Percentiles rank a stretch among this genome's conserved stretches.
Evolutionary conservation across 2,113 vertebrate genomes (phyloP).

Genomic region (Campylomormyrus numenius): DNA sequence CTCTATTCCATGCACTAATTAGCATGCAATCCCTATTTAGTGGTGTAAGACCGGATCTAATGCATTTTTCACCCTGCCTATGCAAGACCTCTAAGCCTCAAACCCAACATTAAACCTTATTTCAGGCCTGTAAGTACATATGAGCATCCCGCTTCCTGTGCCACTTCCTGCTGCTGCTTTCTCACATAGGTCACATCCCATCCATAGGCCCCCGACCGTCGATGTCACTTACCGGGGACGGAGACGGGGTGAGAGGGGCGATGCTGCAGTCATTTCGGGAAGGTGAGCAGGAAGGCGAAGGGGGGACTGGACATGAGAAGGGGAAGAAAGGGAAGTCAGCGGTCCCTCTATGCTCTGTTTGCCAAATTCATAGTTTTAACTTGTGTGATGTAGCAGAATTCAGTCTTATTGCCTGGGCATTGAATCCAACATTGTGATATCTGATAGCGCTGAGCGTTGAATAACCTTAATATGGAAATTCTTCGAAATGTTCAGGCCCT

Average conservation of each 20-base stretch:
- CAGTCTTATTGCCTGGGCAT: background rate
- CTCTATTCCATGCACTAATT: background rate
- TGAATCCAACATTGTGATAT: background rate
- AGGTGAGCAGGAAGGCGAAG: constrained; percentile 64
- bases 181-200: background rate
- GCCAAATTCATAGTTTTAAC: background rate
- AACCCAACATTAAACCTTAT: constrained; percentile 18
- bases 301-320: constrained; percentile 41
- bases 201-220: background rate
- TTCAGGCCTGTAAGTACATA: constrained; percentile 31
- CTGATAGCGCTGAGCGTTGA: background rate
- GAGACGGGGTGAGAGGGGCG: constrained; percentile 78
- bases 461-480: constrained; percentile 3
- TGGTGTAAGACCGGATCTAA: constrained; percentile 9
- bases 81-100: constrained; percentile 11
- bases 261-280: constrained; percentile 78
- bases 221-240: constrained; percentile 68
- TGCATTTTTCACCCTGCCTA: constrained; percentile 5
- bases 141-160: constrained; percentile 9
- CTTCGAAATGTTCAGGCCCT: background rate
- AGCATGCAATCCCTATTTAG: background rate
- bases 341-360: background rate
- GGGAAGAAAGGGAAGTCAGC: background rate
- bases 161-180: background rate
- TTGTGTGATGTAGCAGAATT: background rate